phyloP scores from a whole-genome alignment of 1,140 invertebrate genomes.

The Drosophila virilis region DNA sequence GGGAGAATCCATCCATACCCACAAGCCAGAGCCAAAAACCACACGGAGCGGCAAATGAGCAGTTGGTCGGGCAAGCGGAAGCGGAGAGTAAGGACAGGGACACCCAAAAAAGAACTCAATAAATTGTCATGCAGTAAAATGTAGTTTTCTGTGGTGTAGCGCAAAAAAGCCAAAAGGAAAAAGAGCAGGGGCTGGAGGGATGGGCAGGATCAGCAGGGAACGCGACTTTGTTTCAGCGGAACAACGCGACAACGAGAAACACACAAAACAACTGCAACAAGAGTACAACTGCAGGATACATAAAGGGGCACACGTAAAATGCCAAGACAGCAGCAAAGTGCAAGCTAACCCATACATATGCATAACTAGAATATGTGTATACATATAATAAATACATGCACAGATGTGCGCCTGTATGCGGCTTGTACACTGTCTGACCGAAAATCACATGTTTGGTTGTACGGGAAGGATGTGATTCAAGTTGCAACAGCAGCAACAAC shows the following conservation, averaged over 20 bases:
- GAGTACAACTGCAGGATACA: constrained; percentile 36
- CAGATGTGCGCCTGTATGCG: constrained; percentile 26
- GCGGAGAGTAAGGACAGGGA: background rate
- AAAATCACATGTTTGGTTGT: constrained; percentile 82
- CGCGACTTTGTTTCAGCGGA: constrained; percentile 77
- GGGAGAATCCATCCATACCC: background rate
- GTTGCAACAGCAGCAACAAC: constrained; percentile 56
- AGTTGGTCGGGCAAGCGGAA: background rate
- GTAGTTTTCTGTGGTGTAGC: constrained; percentile 55
- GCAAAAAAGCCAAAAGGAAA: constrained; percentile 27
- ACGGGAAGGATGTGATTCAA: constrained; percentile 83
- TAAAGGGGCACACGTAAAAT: constrained; percentile 64
- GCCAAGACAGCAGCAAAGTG: constrained; percentile 74
- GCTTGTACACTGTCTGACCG: constrained; percentile 57
- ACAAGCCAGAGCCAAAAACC: constrained; percentile 40
- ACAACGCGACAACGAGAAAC: constrained; percentile 49
- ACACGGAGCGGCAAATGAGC: constrained; percentile 48
- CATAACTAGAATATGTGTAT: constrained; percentile 30
- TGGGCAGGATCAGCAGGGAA: constrained; percentile 48
- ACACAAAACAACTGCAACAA: constrained; percentile 24
- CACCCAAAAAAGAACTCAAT: constrained; percentile 71
- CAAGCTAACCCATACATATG: constrained; percentile 50
- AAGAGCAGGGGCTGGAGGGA: constrained; percentile 3
- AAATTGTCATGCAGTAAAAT: constrained; percentile 83
- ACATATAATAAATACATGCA: constrained; percentile 23